Percentiles rank a stretch among this genome's conserved stretches.
Conservation (phyloP, 2,888 invertebrate species). For the Macropis europaea region DNA sequence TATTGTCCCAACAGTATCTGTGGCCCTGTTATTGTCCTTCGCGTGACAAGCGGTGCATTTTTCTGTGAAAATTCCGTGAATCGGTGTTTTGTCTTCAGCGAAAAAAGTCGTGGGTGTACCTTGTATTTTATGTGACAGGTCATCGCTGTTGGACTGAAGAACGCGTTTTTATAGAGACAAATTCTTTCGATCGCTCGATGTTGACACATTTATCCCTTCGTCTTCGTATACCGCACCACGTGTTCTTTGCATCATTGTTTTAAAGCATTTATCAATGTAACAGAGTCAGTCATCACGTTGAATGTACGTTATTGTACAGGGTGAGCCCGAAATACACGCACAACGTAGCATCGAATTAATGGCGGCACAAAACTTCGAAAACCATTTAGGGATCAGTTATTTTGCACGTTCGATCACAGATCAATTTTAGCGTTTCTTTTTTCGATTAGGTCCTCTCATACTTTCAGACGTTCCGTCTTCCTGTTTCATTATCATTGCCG, state of each 20-base stretch:
- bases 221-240: neutral
- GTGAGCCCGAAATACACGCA: too few relatives aligned
- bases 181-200: neutral
- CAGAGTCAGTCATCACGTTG: too few relatives aligned
- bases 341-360: too few relatives aligned
- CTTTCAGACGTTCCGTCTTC: too few relatives aligned
- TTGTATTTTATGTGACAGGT: conserved; percentile 5
- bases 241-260: neutral
- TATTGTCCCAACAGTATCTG: conserved; percentile 16
- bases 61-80: neutral
- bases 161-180: conserved; percentile 12
- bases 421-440: too few relatives aligned
- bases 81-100: conserved; percentile 5
- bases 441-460: too few relatives aligned
- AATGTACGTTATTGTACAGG: too few relatives aligned
- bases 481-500: too few relatives aligned
- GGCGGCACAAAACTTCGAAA: too few relatives aligned
- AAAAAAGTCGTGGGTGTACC: neutral
- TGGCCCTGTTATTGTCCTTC: conserved; percentile 11
- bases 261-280: neutral
- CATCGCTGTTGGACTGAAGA: neutral
- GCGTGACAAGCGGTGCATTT: conserved; percentile 12
- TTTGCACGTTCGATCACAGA: too few relatives aligned
- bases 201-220: conserved; percentile 17
- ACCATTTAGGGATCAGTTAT: too few relatives aligned